Base-by-base conservation (phyloP, 2,888 invertebrate genomes). In the Tricholauxania praeusta region DNA sequence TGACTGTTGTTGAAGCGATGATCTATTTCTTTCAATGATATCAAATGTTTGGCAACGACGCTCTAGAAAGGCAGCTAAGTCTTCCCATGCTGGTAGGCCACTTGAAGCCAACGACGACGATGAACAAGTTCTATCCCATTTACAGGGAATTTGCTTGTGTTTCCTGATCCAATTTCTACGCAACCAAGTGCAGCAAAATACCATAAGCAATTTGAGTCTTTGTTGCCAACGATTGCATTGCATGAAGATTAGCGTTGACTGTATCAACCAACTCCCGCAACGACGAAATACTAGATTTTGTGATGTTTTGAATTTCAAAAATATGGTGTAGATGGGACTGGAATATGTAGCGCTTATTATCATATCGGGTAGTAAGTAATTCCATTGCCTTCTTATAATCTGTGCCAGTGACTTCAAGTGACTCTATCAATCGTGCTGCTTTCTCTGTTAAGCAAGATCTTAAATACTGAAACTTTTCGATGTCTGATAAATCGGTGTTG, bases 191-290 rank as follows among this genome's bases (percentile, higher is more conserved):
- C 53, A 76, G 59, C 12, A 76, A 17, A 47, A 72, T 71, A 12
- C 59, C 71, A 12, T 77, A 72, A 10, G 75, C 62, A 55, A 75
- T 75, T 73, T 74, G 72, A n/a, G 22, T 17, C 22, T 15, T 66
- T 17, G 64, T 53, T 51, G 72, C 73, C 53, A 74, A 69, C 49
- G 77, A 73, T 60, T 76, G 70, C 55, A 75, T 68, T 48, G 74
- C 73, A 12, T 73, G 69, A 28, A 76, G 49, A 17, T 76, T 68
- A 1, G 62, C 70, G 12, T 73, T 76, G 17, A 74, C 59, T 12
- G 39, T 48, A 32, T 73, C 72, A 52, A 76, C 62, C n/a, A 74
- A 72, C 14, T 68, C 73, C 10, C 72, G 67, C 17, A 76, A n/a
- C 32, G 39, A 7, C 1, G 62, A 48, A 53, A 69, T 53, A 52